Evolutionary conservation across 2,888 invertebrate genomes (phyloP).

Genomic region (Atherix ibis): DNA sequence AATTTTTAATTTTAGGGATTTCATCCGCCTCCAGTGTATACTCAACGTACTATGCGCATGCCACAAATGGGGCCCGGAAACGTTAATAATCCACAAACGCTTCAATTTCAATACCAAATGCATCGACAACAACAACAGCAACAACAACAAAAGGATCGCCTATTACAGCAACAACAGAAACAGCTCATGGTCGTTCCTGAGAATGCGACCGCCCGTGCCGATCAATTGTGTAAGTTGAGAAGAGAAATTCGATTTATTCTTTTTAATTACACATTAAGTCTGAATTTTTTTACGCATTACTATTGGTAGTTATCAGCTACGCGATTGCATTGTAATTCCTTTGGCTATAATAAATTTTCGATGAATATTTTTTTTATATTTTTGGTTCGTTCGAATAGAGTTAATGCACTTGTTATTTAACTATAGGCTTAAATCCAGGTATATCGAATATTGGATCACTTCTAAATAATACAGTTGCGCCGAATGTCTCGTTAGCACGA

Average conservation of each 20-base stretch:
- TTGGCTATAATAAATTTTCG: constrained; percentile 6
- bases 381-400: too few species aligned
- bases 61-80: constrained; percentile 22
- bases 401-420: too few species aligned
- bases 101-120: constrained; percentile 23
- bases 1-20: constrained; percentile 17
- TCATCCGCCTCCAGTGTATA: constrained; percentile 29
- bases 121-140: constrained; percentile 26
- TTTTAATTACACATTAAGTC: too few species aligned
- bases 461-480: constrained; percentile 62
- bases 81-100: constrained; percentile 18
- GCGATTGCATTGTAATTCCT: constrained; percentile 3
- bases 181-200: constrained; percentile 69
- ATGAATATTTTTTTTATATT: constrained; percentile 2
- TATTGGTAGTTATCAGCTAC: too few species aligned
- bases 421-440: constrained; percentile 29
- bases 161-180: constrained; percentile 63
- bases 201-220: constrained; percentile 46
- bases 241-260: too few species aligned
- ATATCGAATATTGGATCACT: constrained; percentile 61
- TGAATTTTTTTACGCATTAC: too few species aligned
- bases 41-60: constrained; percentile 21
- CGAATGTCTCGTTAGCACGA: constrained; percentile 74
- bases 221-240: constrained; percentile 21
- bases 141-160: constrained; percentile 48